Base-by-base conservation (phyloP, 1,140 invertebrate genomes). In the Schlechtendalia chinensis region DNA sequence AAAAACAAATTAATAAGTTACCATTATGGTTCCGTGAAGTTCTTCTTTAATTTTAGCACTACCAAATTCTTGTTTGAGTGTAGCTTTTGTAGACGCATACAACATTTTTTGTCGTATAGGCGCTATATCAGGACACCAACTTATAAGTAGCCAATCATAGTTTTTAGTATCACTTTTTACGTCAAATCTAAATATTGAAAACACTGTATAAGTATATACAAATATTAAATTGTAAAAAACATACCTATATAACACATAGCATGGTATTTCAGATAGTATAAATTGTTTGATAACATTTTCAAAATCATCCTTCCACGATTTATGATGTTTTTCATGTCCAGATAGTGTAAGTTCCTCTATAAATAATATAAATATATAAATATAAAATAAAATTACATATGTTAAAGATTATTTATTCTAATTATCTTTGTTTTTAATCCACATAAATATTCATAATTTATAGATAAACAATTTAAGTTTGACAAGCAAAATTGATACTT, bases 61-160 rank as follows among this genome's bases (percentile, higher is more conserved):
- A 24, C 96, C 96, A 89, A 99, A 99, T 87, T 98, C 96, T 84
- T 92, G 92, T 87, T 98, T 99, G 2, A 99, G 87, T 1, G 97
- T 99, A 4, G 98, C 96, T 88, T 98, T 97, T 0, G 98, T 99
- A 0, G 97, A 98, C 0, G 98, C 98, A 86, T 98, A 98, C 50
- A 99, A 88, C 98, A 99, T 99, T 88, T 99, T 99, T 84, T 98
- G 93, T 82, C 97, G 89, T 6, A 96, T 91, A 12, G 91, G 90
- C 14, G 96, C 93, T 82, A 90, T 90, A 84, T 98, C 97, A 6
- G 97, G 97, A 29, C 93, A 96, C 94, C 96, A 99, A 83, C 92
- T 94, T 63, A 99, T 93, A 17, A 98, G 89, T 0, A 99, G 85
- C 97, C 97, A 99, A 84, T 97, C 93, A 86, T 96, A 93, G 11